Percentiles rank a stretch among this genome's conserved stretches.
phyloP scores from a whole-genome alignment of 2,113 vertebrate species.

The Lontra canadensis region DNA sequence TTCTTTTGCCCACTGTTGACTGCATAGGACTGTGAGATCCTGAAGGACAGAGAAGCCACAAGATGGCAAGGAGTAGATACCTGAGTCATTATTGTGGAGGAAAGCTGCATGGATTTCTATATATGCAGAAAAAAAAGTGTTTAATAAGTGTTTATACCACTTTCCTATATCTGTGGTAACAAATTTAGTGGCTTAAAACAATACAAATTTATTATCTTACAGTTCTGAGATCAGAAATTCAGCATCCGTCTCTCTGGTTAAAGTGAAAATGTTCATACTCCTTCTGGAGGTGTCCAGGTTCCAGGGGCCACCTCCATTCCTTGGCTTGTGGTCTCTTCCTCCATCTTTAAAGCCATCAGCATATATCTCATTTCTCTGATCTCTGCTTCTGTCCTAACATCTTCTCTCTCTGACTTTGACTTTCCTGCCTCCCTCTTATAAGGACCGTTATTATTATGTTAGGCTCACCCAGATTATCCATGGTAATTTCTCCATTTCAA shows the following conservation, averaged over 20 bases:
- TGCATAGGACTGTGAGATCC: background rate
- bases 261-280: background rate
- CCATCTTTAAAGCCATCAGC: background rate
- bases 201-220: background rate
- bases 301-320: background rate
- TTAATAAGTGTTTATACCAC: background rate
- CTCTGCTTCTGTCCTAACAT: background rate
- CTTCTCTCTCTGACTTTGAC: background rate
- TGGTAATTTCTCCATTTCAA: background rate
- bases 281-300: background rate
- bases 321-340: background rate
- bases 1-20: background rate
- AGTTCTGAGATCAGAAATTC: background rate
- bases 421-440: background rate
- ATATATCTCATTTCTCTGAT: background rate
- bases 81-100: background rate
- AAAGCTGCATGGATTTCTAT: background rate
- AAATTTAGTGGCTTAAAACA: background rate
- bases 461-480: background rate
- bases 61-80: background rate
- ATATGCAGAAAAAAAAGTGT: background rate
- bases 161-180: background rate
- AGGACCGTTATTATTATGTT: background rate
- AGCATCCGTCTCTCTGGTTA: background rate
- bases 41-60: background rate